Percentiles rank a stretch among this genome's conserved stretches.
Conservation (phyloP, 2,797 vertebrate genomes). For the Semotilus atromaculatus region DNA sequence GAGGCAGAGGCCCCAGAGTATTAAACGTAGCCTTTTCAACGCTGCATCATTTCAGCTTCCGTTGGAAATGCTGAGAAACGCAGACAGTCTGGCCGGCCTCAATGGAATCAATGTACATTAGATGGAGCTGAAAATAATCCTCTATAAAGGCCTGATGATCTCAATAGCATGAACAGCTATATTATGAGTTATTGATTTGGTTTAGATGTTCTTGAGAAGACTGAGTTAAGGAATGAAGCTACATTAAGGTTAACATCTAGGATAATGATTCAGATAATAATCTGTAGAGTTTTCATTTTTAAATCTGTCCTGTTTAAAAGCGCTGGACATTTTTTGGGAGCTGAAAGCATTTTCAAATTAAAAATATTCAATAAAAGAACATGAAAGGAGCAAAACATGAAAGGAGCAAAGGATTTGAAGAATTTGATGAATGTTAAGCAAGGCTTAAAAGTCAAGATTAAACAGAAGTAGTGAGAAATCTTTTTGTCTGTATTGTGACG, state of each 20-base stretch:
- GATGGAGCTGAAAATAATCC: neutral
- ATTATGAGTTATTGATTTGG: conserved; percentile 27
- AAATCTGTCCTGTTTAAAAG: neutral
- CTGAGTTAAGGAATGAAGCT: neutral
- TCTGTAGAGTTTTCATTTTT: neutral
- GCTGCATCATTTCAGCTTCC: conserved; percentile 7
- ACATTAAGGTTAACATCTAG: neutral
- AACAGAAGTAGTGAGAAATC: neutral
- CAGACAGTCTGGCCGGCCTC: conserved; percentile 26
- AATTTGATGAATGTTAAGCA: neutral
- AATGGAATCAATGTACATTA: conserved; percentile 38
- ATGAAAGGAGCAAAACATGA: neutral
- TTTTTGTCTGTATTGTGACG: no score
- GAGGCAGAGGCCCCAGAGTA: conserved; percentile 20
- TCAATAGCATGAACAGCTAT: conserved; percentile 9
- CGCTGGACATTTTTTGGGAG: no score
- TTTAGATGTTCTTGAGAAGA: conserved; percentile 10
- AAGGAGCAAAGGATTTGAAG: neutral
- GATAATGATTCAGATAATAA: neutral
- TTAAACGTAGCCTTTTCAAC: conserved; percentile 32
- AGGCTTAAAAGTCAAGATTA: neutral
- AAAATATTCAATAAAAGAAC: neutral
- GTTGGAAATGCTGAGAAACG: conserved; percentile 20
- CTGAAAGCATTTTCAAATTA: neutral
- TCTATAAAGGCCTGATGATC: conserved; percentile 24